Evolutionary conservation across 2,113 vertebrate genomes (phyloP).

Genomic region (Pseudopodoces humilis): DNA sequence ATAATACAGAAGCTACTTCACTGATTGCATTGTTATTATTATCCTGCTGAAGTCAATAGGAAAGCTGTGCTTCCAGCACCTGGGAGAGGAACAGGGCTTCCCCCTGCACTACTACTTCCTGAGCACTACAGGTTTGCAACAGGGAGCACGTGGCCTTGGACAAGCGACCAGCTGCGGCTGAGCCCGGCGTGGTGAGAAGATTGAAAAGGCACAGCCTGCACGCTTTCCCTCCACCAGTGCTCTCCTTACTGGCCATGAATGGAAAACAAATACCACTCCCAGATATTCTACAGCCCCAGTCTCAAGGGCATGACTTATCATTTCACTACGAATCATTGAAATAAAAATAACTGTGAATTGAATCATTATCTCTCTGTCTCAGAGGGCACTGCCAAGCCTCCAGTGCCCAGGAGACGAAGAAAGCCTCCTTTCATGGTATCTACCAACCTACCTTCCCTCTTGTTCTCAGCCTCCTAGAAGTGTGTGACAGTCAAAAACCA

Average conservation of each 20-base stretch:
- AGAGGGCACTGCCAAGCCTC: not conserved
- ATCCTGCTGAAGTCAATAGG: not conserved
- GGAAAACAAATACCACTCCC: not conserved
- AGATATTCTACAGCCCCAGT: not conserved
- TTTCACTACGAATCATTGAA: not conserved
- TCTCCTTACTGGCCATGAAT: not conserved
- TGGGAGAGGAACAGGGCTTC: not conserved
- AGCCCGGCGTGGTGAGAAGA: not conserved
- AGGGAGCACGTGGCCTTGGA: not conserved
- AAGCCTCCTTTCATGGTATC: not conserved
- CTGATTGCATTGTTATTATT: not conserved
- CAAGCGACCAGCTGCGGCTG: not conserved
- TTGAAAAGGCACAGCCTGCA: not conserved
- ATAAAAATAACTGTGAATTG: not conserved
- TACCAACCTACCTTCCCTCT: not conserved
- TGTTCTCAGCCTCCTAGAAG: not conserved
- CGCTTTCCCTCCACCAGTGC: not conserved
- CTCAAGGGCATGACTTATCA: not conserved
- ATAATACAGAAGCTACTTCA: constrained; percentile 30
- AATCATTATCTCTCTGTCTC: not conserved
- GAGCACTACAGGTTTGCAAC: not conserved
- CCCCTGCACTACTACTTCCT: not conserved
- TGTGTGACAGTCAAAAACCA: accelerated
- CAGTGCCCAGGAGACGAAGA: not conserved
- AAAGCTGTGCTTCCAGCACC: not conserved